Base-by-base conservation (phyloP, 1,140 invertebrate genomes). In the Berghia stephanieae region DNA sequence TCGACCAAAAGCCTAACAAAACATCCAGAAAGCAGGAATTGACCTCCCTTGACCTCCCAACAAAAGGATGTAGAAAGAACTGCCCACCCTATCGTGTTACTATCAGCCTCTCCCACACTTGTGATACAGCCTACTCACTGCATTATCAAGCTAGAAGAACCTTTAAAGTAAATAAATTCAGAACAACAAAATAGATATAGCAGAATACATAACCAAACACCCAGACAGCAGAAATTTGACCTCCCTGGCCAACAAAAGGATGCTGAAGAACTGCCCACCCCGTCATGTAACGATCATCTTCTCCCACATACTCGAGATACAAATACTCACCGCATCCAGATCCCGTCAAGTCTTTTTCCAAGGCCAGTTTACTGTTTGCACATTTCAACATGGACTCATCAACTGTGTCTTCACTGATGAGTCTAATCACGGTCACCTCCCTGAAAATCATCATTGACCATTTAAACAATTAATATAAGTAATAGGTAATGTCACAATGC, bases 311-410 rank as follows among this genome's bases (percentile, higher is more conserved):
- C 31, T n/a, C 36, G 21, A 68, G 3, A 43, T 21, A 55, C 31
- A 40, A 36, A 5, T 34, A 44, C 57, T 44, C 42, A 73, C 60
- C 63, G 18, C 49, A 24, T 21, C 36, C 43, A 18, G 67, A 24
- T 10, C 34, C 34, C 10, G 96, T 98, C 67, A 98, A 93, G 89
- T 98, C 94, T 88, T 94, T 92, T 89, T 98, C 97, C 13, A 99
- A 90, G 86, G 94, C 94, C 38, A 99, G 91, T 90, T 99, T 99
- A 86, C 96, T 94, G 88, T 95, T 93, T 36, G 96, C 96, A 82
- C 96, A 93, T 86, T 94, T 92, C 78, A 95, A 92, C 91, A 99
- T 98, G 36, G 93, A 94, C 89, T 98, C 96, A 89, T 99, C 97
- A 78, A 99, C 96, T 3, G 96, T 97, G 72, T 93, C 93, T 84